Percentiles rank a stretch among this genome's conserved stretches.
Conservation (phyloP, 2,113 vertebrate species). For the Gymnarchus niloticus region DNA sequence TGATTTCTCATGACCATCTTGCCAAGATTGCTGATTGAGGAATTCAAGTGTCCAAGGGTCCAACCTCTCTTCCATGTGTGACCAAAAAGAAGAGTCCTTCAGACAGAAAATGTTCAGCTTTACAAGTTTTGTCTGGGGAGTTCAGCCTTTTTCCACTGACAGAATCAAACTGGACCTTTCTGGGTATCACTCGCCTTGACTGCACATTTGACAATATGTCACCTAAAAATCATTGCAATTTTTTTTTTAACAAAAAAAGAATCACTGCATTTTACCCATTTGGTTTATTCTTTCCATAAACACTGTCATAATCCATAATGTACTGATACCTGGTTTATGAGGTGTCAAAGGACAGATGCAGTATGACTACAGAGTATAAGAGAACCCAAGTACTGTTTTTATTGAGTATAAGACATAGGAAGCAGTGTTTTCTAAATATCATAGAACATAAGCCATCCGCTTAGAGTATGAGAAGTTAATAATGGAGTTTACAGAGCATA, state of each 20-base stretch:
- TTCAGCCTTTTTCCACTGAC: background rate
- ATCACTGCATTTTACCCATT: background rate
- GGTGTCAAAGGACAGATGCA: background rate
- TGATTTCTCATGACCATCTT: background rate
- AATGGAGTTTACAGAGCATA: background rate
- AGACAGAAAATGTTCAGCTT: background rate
- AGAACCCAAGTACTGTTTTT: background rate
- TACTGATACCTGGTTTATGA: background rate
- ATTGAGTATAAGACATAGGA: background rate
- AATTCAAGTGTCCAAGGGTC: background rate
- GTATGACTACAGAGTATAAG: background rate
- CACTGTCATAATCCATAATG: background rate
- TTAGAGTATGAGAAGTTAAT: too few relatives aligned
- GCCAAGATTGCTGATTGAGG: background rate
- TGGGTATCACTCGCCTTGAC: background rate
- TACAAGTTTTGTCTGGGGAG: background rate
- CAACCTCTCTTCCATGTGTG: background rate
- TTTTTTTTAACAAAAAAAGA: background rate
- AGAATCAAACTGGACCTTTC: constrained; percentile 5
- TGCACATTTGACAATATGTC: background rate
- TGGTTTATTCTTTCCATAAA: background rate
- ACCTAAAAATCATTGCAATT: background rate
- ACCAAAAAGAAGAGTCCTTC: background rate
- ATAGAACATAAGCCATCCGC: background rate
- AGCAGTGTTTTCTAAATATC: background rate